Percentiles rank a stretch among this genome's conserved stretches.
Evolutionary conservation across 2,888 invertebrate species (phyloP).

Genomic region (Cryptus armator): DNA sequence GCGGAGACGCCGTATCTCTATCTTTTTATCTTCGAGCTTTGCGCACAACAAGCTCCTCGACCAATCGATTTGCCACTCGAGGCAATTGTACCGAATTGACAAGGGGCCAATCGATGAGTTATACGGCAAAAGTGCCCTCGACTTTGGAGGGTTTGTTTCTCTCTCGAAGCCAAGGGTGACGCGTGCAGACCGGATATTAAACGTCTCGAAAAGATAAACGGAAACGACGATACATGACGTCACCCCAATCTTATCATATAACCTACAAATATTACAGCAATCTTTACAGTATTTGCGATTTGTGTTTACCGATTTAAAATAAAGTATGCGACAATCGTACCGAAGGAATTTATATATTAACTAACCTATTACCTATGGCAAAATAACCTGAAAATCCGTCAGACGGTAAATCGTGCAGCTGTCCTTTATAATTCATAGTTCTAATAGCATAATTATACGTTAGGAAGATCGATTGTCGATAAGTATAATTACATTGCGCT

Average conservation of each 20-base stretch:
- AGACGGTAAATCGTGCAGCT: neutral
- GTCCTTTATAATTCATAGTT: constrained; percentile 52
- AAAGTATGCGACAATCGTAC: no score
- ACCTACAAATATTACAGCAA: neutral
- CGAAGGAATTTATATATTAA: no score
- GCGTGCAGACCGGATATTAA: constrained; percentile 6
- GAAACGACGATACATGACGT: neutral
- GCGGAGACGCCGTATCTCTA: neutral
- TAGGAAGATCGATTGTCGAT: constrained; percentile 57
- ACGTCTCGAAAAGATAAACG: neutral
- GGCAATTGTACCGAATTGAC: constrained; percentile 41
- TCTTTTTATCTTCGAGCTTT: neutral
- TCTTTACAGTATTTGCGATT: no score
- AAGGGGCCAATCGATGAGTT: constrained; percentile 39
- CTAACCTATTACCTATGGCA: constrained; percentile 28
- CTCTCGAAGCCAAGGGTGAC: neutral
- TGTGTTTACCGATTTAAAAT: no score
- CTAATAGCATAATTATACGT: constrained; percentile 60
- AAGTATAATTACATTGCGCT: constrained; percentile 58
- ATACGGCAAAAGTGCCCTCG: constrained; percentile 14
- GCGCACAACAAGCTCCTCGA: neutral
- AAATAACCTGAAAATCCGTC: constrained; percentile 36
- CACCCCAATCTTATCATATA: no score
- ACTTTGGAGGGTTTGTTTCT: neutral
- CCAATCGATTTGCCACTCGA: neutral